Evolutionary conservation across 2,888 invertebrate species (phyloP), one percentile per base, ranked within the genome.

Genomic region (Gerris lacustris): DNA sequence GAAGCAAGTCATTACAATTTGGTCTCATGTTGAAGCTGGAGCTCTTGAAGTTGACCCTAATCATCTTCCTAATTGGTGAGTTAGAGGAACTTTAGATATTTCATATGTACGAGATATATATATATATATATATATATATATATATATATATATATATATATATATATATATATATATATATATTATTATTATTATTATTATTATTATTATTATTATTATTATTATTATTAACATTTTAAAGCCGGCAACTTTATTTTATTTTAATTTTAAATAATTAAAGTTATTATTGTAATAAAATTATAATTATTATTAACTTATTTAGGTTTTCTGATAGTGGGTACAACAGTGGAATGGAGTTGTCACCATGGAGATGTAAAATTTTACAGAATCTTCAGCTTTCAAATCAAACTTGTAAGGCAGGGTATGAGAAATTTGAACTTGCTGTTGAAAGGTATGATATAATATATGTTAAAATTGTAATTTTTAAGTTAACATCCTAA

Each of bases 11-110:
- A 89, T 90, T 74, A 90, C 90, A 79, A 85, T 88, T 73, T 94
- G 94, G 94, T 85, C 86, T 67, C 90, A 89, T 84, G 88, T 91
- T 64, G 86, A 89, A 77, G 89, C 89, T 70, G 92, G 93, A 6
- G 92, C 92, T 67, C 91, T 92, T 77, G 83, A 84, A 44, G 81
- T 93, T 62, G 91, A 92, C 79, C 82, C 86, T n/a, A 81, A 83
- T 68, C 86, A 88, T 79, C 83, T 88, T 73, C 92, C 93, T 0
- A 90, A 91, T 80, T 94, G 94, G 89, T 87, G 78, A 75, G 74
- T 18, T 4, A 31, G 31, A 31, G 4, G 4, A 31, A 31, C 31
- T 31, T 2, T 70, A 69, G 31, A 2, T 31, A 31, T 31, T 31
- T 31, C 31, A 31, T 31, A 4, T 31, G 31, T n/a, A n/a, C n/a